These are phyloP conservation scores for Mongoloraphidia duomilia DNA, from an alignment of 2,888 invertebrate species.

Conservation along the genomic window DNA sequence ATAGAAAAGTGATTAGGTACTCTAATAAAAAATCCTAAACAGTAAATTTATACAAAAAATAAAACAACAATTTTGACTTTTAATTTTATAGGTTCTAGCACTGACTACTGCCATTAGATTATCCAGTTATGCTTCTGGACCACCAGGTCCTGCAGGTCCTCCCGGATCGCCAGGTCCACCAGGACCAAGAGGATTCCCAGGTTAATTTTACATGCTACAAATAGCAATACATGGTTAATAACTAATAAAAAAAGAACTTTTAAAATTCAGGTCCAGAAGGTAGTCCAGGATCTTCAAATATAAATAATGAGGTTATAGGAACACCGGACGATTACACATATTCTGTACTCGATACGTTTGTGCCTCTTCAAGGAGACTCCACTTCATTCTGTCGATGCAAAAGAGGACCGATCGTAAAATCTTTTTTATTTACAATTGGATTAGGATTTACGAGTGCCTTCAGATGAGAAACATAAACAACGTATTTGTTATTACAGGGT, in stretches of 20 bases:
- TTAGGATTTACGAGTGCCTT: neutral
- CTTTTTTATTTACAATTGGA: constrained; percentile 1
- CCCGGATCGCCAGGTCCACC: constrained; percentile 32
- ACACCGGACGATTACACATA: constrained; percentile 35
- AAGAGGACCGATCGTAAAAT: constrained; percentile 45
- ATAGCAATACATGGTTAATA: no score
- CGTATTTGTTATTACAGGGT: constrained; percentile 30
- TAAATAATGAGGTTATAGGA: constrained; percentile 5
- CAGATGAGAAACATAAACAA: neutral
- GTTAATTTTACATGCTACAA: constrained; percentile 17
- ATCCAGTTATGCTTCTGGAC: constrained; percentile 37
- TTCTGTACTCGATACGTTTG: constrained; percentile 42
- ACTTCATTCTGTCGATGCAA: constrained; percentile 43
- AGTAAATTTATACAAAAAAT: no score
- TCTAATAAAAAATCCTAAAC: no score
- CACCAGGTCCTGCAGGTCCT: constrained; percentile 33
- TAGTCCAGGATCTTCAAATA: constrained; percentile 13
- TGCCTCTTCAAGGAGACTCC: constrained; percentile 33
- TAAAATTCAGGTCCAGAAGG: constrained; percentile 16
- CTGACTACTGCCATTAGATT: constrained; percentile 36
- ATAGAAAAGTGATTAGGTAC: no score
- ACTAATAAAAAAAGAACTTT: neutral
- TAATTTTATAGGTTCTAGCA: constrained; percentile 29
- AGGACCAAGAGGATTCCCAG: constrained; percentile 32
- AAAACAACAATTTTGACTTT: neutral